phyloP scores from a whole-genome alignment of 2,888 invertebrate genomes.

The Spilosoma lubricipeda region DNA sequence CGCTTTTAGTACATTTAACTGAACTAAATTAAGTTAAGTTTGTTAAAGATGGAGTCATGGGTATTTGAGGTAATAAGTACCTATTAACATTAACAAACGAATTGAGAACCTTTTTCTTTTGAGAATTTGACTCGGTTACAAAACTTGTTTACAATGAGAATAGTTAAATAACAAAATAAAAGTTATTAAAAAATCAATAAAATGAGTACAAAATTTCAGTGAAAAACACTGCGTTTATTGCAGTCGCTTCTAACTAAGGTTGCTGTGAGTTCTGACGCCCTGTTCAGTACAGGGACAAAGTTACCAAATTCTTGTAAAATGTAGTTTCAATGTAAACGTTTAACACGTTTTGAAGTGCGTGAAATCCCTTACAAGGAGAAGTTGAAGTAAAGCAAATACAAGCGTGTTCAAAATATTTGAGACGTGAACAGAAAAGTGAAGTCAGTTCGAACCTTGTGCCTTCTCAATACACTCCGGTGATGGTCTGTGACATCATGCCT shows the following conservation, averaged over 20 bases:
- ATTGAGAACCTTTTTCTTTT: background rate
- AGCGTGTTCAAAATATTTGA: background rate
- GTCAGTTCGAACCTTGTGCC: background rate
- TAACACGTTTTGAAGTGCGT: background rate
- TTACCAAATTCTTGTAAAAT: too few relatives aligned
- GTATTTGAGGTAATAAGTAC: too few relatives aligned
- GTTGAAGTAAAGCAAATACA: background rate
- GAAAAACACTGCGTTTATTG: background rate
- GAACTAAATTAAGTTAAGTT: too few relatives aligned
- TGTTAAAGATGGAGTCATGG: too few relatives aligned
- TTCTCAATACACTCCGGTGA: background rate
- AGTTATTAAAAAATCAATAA: background rate
- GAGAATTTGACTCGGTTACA: background rate
- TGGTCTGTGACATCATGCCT: background rate
- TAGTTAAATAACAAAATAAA: too few relatives aligned
- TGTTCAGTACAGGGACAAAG: too few relatives aligned
- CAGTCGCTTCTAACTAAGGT: background rate
- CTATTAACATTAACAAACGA: too few relatives aligned
- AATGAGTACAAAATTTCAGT: background rate
- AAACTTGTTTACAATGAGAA: too few relatives aligned
- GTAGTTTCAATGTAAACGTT: too few relatives aligned
- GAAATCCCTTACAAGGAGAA: background rate
- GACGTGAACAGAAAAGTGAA: background rate
- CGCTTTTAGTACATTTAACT: too few relatives aligned
- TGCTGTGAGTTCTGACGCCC: background rate